Percentiles rank a stretch among this genome's conserved stretches.
Evolutionary conservation across 2,113 vertebrate species (phyloP).

Genomic region (Aptenodytes patagonicus): DNA sequence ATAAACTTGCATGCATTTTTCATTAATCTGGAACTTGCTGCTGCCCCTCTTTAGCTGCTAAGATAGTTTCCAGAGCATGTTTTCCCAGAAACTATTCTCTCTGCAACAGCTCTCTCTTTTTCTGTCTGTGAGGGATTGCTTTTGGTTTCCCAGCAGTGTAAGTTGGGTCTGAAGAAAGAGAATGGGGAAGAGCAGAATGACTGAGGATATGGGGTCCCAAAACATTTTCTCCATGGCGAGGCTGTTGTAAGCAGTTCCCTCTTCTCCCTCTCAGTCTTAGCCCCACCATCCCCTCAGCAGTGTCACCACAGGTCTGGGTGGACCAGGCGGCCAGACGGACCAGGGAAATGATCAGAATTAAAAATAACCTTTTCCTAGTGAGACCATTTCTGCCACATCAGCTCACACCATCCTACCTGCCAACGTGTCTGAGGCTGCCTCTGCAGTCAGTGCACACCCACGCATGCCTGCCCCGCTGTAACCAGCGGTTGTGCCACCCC

Average conservation of each 20-base stretch:
- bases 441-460: background rate
- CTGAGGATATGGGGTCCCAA: background rate
- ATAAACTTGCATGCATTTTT: background rate
- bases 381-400: background rate
- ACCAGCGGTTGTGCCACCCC: background rate
- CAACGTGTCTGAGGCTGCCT: background rate
- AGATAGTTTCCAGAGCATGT: background rate
- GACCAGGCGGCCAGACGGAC: background rate
- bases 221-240: accelerated
- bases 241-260: background rate
- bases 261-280: background rate
- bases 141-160: background rate
- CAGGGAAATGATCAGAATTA: background rate
- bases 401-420: background rate
- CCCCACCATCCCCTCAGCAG: background rate
- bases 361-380: background rate
- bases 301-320: background rate
- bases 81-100: background rate
- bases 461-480: background rate
- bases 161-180: background rate
- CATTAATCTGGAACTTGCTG: background rate
- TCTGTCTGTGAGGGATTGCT: background rate
- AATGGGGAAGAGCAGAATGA: background rate
- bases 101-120: background rate
- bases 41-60: background rate